These are phyloP conservation scores for Solenodon paradoxus DNA, from an alignment of 2,113 vertebrate genomes.

Conservation along the genomic window DNA sequence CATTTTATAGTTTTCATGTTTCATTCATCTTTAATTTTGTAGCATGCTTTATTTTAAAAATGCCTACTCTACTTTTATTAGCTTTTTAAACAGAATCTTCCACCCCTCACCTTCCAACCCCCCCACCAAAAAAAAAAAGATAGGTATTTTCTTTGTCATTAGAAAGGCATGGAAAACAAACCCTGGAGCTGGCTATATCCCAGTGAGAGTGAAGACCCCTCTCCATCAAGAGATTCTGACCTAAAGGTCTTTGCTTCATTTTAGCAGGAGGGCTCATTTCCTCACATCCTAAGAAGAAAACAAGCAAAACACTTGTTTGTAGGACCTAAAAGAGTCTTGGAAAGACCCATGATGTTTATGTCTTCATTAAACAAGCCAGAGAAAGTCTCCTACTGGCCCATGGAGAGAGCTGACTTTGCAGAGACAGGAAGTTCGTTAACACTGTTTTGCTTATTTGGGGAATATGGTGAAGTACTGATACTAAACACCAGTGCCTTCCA, in stretches of 20 bases:
- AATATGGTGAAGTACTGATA: neutral
- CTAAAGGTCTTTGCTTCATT: neutral
- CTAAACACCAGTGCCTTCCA: accelerated
- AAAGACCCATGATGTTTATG: neutral
- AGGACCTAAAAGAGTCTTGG: neutral
- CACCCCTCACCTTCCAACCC: too few relatives aligned
- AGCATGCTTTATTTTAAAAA: neutral
- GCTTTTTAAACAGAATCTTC: neutral
- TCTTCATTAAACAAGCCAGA: neutral
- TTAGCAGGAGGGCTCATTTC: neutral
- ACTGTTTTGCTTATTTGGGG: too few relatives aligned
- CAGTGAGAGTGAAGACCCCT: neutral
- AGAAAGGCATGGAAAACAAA: neutral
- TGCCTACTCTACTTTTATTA: neutral
- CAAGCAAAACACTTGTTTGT: neutral
- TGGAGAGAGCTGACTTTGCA: neutral
- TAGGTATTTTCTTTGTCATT: neutral
- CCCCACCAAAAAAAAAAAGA: neutral
- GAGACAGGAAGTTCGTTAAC: neutral
- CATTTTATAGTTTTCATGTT: neutral
- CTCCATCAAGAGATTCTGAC: neutral
- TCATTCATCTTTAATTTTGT: neutral
- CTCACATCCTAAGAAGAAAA: neutral
- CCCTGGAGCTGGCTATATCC: neutral
- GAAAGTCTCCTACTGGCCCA: neutral